Conservation (phyloP, 2,888 invertebrate species). For the Spilarctia lutea region DNA sequence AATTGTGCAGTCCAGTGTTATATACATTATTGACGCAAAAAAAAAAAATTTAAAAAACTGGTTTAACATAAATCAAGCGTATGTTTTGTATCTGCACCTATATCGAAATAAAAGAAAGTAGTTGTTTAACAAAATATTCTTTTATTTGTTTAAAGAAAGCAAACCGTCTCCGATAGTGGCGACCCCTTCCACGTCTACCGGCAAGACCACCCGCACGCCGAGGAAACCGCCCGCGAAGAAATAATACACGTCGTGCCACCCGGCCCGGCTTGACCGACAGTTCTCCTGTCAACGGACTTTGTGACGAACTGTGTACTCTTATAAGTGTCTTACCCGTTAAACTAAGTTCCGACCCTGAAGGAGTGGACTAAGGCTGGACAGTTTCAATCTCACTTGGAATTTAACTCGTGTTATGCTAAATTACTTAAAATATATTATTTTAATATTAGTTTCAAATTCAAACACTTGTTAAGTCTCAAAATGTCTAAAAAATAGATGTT, state of each 20-base stretch:
- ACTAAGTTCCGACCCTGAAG: conserved; percentile 42
- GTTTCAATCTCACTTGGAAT: conserved; percentile 28
- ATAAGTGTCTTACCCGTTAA: conserved; percentile 54
- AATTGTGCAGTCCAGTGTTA: no score
- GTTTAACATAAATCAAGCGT: no score
- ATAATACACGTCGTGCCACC: conserved; percentile 64
- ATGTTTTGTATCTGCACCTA: no score
- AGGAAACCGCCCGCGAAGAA: conserved; percentile 79
- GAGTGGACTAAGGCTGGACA: conserved; percentile 33
- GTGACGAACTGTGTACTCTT: conserved; percentile 49
- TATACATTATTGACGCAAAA: no score
- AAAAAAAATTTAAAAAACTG: no score
- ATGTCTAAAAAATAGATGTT: not conserved
- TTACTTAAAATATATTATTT: not conserved
- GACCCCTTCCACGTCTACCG: conserved; percentile 81
- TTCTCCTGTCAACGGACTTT: conserved; percentile 47
- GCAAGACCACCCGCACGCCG: conserved; percentile 80
- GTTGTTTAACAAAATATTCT: not conserved
- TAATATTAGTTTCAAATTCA: not conserved
- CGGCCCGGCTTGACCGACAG: conserved; percentile 30
- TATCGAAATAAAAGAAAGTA: no score
- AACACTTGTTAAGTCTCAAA: not conserved
- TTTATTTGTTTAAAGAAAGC: conserved; percentile 58
- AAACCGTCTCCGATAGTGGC: conserved; percentile 75
- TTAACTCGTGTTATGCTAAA: conserved; percentile 22